These are phyloP conservation scores for Frankliniella fusca DNA, from an alignment of 2,888 invertebrate genomes.

Conservation along the genomic window DNA sequence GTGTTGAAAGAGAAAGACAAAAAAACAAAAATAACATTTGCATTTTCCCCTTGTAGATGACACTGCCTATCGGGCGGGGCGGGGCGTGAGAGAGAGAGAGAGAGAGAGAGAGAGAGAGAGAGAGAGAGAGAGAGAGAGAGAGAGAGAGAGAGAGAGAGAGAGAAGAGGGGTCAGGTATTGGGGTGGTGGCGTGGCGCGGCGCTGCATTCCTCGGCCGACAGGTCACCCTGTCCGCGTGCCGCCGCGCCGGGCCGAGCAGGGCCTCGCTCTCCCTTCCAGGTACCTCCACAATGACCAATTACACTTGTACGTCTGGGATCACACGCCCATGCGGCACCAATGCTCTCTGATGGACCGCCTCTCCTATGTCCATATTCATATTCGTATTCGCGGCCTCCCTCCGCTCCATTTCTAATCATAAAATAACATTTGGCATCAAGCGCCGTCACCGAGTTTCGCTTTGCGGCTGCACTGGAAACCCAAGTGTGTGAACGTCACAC, in stretches of 20 bases:
- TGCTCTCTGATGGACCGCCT: too few species aligned
- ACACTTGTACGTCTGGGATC: conserved; percentile 28
- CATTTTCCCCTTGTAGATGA: conserved; percentile 26
- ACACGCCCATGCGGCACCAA: conserved; percentile 20
- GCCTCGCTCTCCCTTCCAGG: background rate
- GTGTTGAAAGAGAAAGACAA: too few species aligned
- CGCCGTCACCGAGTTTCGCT: conserved; percentile 28
- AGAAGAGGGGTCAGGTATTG: background rate
- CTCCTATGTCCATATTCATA: conserved; percentile 3
- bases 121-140: conserved; percentile 35
- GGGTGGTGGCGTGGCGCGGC: too few species aligned
- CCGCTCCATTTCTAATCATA: background rate
- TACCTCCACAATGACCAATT: conserved; percentile 29
- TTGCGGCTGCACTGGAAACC: conserved; percentile 27
- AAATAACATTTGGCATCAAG: conserved; percentile 29
- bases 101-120: conserved; percentile 32
- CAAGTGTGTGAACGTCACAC: too few species aligned
- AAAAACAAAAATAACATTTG: too few species aligned
- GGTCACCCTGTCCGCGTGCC: conserved; percentile 22
- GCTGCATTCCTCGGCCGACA: too few species aligned
- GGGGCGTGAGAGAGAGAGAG: conserved; percentile 30
- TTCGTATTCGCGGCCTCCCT: conserved; percentile 31
- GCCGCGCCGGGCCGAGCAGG: too few species aligned
- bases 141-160: background rate
- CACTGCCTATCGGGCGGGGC: conserved; percentile 28